Base-by-base conservation (phyloP, 2,797 vertebrate genomes). In the Thalassophryne amazonica region DNA sequence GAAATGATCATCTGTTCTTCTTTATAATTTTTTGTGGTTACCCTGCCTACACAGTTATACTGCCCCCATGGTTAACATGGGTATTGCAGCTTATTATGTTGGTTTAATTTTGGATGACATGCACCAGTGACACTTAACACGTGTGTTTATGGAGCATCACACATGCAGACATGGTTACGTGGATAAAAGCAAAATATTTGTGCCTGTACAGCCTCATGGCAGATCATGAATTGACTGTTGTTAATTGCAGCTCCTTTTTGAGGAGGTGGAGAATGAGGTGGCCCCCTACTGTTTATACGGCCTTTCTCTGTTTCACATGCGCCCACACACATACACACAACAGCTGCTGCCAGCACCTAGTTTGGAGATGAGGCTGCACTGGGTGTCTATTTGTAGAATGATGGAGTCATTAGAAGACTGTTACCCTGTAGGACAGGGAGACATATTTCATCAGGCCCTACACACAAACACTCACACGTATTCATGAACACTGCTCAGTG, bases 261-360 rank as follows among this genome's bases (percentile, higher is more conserved):
- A 4, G 15, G 22, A 42, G 48, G 36, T 29, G 53, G 23, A 59
- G n/a, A n/a, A n/a, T n/a, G n/a, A n/a, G n/a, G 34, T 36, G 69
- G 71, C 50, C 66, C 34, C 13, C 47, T 30, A 36, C 35, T 57
- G 13, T 69, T 69, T 83, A 77, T 67, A 83, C 76, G 80, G 69
- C 69, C 35, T 40, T 31, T 41, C 55, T 12, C 30, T n/a, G n/a
- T 23, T 28, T 43, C 34, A 41, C 51, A 61, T 42, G 43, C 9
- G 29, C 13, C 56, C 30, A 55, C 12, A 21, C 46, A 61, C 41
- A 67, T 35, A 67, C 73, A 68, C 64, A 55, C 31, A 69, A 52
- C 61, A 68, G 84, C 92, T 91, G 88, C 91, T 90, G 91, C 87
- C 80, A 76, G 78, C 62, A 52, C 89, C 90, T 91, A 86, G 71